Base-by-base conservation (phyloP, 1,140 invertebrate genomes). In the Panonychus citri region DNA sequence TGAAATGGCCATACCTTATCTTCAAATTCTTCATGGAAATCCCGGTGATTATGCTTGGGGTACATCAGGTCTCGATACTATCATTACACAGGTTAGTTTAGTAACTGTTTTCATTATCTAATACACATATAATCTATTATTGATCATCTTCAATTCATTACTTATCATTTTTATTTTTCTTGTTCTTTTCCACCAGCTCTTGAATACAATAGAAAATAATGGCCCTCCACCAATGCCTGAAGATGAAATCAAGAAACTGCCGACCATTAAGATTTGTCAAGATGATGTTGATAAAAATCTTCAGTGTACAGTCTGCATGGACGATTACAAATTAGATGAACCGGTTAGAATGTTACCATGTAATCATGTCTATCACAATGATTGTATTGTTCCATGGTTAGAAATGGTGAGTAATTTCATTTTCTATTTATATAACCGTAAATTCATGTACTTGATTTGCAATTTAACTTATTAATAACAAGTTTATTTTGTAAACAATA, bases 291-390 rank as follows among this genome's bases (percentile, higher is more conserved):
- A 82, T 61, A 72, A 77, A 30, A 83, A 81, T 66, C 71, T 86
- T 13, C 85, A 95, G 64, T 98, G 93, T 71, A 89, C 89, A 3
- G 85, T 96, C 7, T 98, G 91, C 70, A 94, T 93, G 88, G 91
- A 96, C 64, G 82, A 88, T 67, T 91, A 90, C 67, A 71, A 75
- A 62, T 64, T 84, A 63, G 77, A 79, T 43, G 88, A 95, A 72
- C 76, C 77, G 52, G 89, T 93, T 10, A 80, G 82, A 60, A 78
- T 82, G 64, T 73, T 97, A 65, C 79, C 83, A 34, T 97, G 91
- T 73, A 76, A 82, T 64, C 91, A 97, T 72, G 73, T 89, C 49
- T 96, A 87, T 73, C 91, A 97, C 71, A 77, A 80, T 66, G 76
- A 78, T 39, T 97, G 91, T 66, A 95, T 97, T 66, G 76, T 85